These are phyloP conservation scores for Drosophila meridionalis DNA, from an alignment of 2,888 invertebrate genomes.

Conservation along the genomic window DNA sequence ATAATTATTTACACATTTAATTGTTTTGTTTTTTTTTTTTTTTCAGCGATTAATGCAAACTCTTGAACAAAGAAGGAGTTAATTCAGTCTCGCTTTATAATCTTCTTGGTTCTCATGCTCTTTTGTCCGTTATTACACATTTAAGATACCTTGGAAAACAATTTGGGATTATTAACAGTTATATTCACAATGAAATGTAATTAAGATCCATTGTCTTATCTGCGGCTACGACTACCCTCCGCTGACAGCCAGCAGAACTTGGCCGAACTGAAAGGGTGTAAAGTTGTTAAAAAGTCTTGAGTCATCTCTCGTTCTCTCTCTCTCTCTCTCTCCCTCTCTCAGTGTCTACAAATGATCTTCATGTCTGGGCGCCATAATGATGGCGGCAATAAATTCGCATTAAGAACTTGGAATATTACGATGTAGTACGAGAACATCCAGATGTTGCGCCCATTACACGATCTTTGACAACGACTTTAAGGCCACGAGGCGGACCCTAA, in stretches of 20 bases:
- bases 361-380: constrained; percentile 66
- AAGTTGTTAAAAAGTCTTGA: constrained; percentile 68
- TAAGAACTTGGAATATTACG: constrained; percentile 57
- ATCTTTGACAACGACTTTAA: constrained; percentile 44
- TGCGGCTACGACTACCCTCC: constrained; percentile 23
- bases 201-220: constrained; percentile 70
- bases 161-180: constrained; percentile 41
- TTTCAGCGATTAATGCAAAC: background rate
- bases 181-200: constrained; percentile 54
- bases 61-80: background rate
- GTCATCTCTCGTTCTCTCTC: constrained; percentile 41
- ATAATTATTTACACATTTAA: background rate
- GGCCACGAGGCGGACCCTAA: constrained; percentile 40
- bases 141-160: constrained; percentile 30
- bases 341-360: constrained; percentile 41
- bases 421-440: constrained; percentile 22
- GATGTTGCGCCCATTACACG: constrained; percentile 46
- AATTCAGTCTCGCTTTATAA: background rate
- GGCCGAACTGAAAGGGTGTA: constrained; percentile 53
- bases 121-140: background rate
- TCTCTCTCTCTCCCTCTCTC: background rate
- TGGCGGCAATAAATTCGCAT: constrained; percentile 81
- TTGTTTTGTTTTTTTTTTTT: background rate
- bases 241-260: constrained; percentile 63
- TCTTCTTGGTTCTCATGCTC: constrained; percentile 9